Evolutionary conservation across 2,797 vertebrate genomes (phyloP), one percentile per base, ranked within the genome.

Genomic region (Hydrophis major): DNA sequence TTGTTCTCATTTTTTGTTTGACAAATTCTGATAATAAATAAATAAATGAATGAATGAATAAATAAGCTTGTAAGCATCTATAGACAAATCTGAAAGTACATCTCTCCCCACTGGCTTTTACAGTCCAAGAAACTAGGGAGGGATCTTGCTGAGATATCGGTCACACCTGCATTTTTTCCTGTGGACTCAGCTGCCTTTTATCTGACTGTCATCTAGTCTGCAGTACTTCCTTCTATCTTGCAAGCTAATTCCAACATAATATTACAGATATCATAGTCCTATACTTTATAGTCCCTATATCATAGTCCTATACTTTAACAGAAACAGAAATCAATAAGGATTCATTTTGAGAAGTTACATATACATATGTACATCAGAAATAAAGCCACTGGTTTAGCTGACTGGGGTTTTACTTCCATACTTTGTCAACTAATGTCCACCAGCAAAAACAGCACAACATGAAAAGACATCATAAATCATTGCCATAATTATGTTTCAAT

Each of bases 391-490:
- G 66, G 18, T 37, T 32, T 37, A 74, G 16, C 18, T 83, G 1
- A 47, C 20, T 47, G 10, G 3, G 20, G 1, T 78, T 78, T 37
- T 47, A 83, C 37, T 83, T 83, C 37, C 37, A 83, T 50, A 47
- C n/a, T 91, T 93, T 50, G 32, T 55, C 57, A 56, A 27, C 27
- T 27, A 55, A 61, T 89, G n/a, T 66, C 16, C 27, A 69, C 12
- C 89, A 87, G n/a, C 22, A 60, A 57, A 32, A 8, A 5, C 53
- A 88, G 74, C 63, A 25, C 91, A 95, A 28, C 0, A 61, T 53
- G 1, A 78, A 28, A 22, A 69, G 18, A 14, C 13, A 28, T 0
- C 11, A 32, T 83, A 59, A 87, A 74, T 0, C 0, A 0, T 0
- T 2, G 88, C 42, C 6, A 20, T 63, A 74, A 25, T 0, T 37